Evolutionary conservation across 1,140 invertebrate species (phyloP).

Genomic region (Periplaneta americana): DNA sequence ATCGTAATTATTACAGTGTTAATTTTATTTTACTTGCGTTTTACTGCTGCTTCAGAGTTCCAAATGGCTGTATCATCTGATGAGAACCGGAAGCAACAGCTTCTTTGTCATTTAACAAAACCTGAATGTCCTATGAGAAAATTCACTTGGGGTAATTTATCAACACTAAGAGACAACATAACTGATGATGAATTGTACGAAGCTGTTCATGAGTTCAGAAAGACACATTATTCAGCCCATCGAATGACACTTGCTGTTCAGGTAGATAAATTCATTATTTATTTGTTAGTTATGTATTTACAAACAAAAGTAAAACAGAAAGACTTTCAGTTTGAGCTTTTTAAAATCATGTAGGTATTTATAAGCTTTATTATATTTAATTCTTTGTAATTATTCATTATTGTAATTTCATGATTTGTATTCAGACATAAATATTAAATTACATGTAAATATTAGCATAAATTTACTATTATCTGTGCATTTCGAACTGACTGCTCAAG

Average conservation of each 20-base stretch:
- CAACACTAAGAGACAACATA: constrained; percentile 66
- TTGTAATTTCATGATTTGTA: no score
- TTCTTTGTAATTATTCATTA: no score
- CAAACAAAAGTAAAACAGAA: background rate
- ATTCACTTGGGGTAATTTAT: constrained; percentile 82
- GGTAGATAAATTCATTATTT: constrained; percentile 30
- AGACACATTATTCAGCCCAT: constrained; percentile 80
- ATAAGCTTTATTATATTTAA: no score
- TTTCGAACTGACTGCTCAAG: no score
- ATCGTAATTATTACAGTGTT: constrained; percentile 1
- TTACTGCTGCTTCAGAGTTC: constrained; percentile 53
- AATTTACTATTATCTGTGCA: no score
- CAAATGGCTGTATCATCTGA: constrained; percentile 65
- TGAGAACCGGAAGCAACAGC: constrained; percentile 60
- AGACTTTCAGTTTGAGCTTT: no score
- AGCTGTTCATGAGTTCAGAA: constrained; percentile 70
- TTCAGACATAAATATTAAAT: no score
- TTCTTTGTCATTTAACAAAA: constrained; percentile 61
- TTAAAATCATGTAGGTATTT: no score
- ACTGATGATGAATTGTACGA: constrained; percentile 55
- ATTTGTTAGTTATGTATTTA: background rate
- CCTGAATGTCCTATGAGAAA: constrained; percentile 64
- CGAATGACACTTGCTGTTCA: constrained; percentile 83
- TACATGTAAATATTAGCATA: no score
- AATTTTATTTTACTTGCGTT: background rate